phyloP scores from a whole-genome alignment of 2,888 invertebrate genomes.

The Himalopsyche tibetana region DNA sequence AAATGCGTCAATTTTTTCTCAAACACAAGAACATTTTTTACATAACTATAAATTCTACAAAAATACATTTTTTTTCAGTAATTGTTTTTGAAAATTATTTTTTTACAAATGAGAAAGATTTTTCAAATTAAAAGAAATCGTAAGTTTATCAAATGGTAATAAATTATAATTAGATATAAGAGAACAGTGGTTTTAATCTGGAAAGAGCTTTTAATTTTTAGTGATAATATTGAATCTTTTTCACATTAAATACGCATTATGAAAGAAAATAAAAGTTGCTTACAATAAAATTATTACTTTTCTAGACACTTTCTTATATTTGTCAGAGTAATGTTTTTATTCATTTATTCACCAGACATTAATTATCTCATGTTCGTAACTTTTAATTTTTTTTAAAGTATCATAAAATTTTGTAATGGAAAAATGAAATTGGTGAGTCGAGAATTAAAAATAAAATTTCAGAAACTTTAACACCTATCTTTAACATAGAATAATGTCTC shows the following conservation, averaged over 20 bases:
- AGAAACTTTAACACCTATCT: constrained; percentile 62
- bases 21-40: constrained; percentile 16
- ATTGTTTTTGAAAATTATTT: neutral
- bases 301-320: neutral
- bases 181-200: neutral
- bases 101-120: neutral
- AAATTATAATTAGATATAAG: neutral
- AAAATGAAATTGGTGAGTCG: constrained; percentile 41
- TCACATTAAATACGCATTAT: neutral
- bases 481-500: constrained; percentile 56
- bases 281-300: neutral
- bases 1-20: constrained; percentile 10
- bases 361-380: neutral
- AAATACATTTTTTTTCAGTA: constrained; percentile 12
- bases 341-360: neutral
- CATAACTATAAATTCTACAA: constrained; percentile 29
- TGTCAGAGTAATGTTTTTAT: neutral
- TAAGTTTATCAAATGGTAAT: neutral
- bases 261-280: neutral
- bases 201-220: neutral
- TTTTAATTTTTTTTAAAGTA: neutral
- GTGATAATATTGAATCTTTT: neutral
- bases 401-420: neutral
- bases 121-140: neutral
- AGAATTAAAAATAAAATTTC: constrained; percentile 55